Conservation (phyloP, 53 echinoderm and acorn worm genomes). For the Pentamera pediparva region DNA sequence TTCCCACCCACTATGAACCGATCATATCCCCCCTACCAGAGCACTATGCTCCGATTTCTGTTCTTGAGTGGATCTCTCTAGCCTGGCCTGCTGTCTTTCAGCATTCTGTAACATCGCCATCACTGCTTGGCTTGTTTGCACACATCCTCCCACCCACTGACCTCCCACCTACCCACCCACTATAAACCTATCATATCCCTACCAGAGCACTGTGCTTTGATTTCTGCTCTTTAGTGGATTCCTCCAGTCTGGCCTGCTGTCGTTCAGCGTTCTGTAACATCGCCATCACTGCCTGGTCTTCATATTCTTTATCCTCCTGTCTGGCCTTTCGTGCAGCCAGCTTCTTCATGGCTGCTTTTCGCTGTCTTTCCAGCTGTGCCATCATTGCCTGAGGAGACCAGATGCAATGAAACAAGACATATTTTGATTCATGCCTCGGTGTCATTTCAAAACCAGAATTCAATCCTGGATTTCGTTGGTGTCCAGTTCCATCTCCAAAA, state of each 20-base stretch:
- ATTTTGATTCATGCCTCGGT: no score
- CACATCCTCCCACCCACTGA: neutral
- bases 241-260: constrained; percentile 48
- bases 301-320: constrained; percentile 71
- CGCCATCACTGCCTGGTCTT: constrained; percentile 72
- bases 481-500: no score
- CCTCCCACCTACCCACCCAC: no score
- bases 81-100: neutral
- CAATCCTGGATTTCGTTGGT: no score
- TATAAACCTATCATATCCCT: neutral
- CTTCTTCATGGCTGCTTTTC: constrained; percentile 57
- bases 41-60: no score
- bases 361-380: constrained; percentile 70
- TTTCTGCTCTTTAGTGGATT: constrained; percentile 49
- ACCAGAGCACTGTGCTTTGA: constrained; percentile 80
- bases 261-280: constrained; percentile 81
- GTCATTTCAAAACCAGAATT: no score
- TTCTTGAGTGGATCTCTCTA: neutral
- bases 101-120: neutral
- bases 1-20: no score
- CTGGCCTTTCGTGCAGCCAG: constrained; percentile 50
- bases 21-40: no score
- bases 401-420: no score
- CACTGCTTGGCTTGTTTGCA: no score
- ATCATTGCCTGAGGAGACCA: constrained; percentile 54